Evolutionary conservation across 2,888 invertebrate genomes (phyloP), one percentile per base, ranked within the genome.

Genomic region (Linhomoeus sp.): DNA sequence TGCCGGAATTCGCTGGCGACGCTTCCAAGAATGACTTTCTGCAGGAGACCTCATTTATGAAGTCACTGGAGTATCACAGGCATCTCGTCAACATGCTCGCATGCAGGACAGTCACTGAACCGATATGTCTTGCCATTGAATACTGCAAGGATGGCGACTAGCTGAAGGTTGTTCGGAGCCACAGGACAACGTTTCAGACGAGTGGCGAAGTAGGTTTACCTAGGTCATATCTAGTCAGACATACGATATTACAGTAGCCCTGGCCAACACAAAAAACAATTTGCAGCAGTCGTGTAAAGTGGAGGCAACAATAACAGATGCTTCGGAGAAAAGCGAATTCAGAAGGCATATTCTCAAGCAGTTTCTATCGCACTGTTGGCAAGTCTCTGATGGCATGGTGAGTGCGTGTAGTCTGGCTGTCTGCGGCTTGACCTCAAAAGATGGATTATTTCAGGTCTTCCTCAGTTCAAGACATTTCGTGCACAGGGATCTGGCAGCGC

Each of bases 31-130:
- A 49, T 14, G 59, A 59, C 35, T 56, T 58, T 46, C 49, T 55
- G 33, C 54, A 56, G 42, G 59, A 59, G 44, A 58, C 58, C 38
- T 52, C 53, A 5, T 59, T 59, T 44, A 58, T 59, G 59, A 58
- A 59, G 43, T 40, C 47, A 5, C 47, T 58, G 9, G 58, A 58
- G 7, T 55, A 55, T 39, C 57, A 57, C 44, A 49, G 53, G 0
- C 57, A 57, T 42, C 50, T 56, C 12, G 49, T 56, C 17, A 45
- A 46, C 20, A 7, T 38, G 38, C 38, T 38, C 9, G 29, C 7
- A 12, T 29, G 35, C 35, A 35, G 12, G 17, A 35, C 35, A 35
- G 17, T 17, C 35, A 17, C 12, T 14, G 12, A 12, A 35, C 35
- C 35, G 17, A 12, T 17, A 12, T 35, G 35, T 35, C 35, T 38